Evolutionary conservation across 2,888 invertebrate species (phyloP).

Genomic region (Xestia xanthographa): DNA sequence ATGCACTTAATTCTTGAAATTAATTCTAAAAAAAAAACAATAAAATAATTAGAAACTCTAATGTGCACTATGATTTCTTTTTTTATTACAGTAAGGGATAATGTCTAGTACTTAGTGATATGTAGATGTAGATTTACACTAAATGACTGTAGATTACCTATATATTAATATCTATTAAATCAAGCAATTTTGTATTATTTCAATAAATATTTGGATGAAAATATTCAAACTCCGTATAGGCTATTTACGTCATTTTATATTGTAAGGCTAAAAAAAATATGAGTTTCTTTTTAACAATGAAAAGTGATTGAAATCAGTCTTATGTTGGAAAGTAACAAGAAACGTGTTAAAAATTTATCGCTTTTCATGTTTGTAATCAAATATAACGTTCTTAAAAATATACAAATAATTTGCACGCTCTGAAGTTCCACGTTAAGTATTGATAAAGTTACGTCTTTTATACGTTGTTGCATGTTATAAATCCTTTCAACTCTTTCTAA

Average conservation of each 20-base stretch:
- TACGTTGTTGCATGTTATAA: conserved; percentile 46
- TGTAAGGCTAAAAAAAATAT: background rate
- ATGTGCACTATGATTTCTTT: background rate
- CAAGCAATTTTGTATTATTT: background rate
- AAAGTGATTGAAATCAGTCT: conserved; percentile 6
- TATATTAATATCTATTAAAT: no score
- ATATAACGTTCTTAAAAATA: conserved; percentile 1
- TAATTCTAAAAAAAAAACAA: no score
- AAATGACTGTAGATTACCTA: no score
- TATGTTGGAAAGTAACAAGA: conserved; percentile 11
- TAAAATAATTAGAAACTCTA: background rate
- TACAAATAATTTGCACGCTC: conserved; percentile 33
- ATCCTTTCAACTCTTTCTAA: conserved; percentile 72
- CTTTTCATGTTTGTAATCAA: conserved; percentile 4
- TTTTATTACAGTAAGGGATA: no score
- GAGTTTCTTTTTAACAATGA: background rate
- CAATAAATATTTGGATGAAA: background rate
- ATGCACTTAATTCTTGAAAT: background rate
- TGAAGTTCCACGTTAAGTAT: conserved; percentile 51
- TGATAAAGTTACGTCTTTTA: conserved; percentile 57
- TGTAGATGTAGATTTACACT: no score
- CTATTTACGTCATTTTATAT: background rate
- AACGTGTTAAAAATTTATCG: background rate
- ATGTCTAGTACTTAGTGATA: no score
- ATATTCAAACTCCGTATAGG: background rate